Base-by-base conservation (phyloP, 2,888 invertebrate species). In the Erynnis tages region DNA sequence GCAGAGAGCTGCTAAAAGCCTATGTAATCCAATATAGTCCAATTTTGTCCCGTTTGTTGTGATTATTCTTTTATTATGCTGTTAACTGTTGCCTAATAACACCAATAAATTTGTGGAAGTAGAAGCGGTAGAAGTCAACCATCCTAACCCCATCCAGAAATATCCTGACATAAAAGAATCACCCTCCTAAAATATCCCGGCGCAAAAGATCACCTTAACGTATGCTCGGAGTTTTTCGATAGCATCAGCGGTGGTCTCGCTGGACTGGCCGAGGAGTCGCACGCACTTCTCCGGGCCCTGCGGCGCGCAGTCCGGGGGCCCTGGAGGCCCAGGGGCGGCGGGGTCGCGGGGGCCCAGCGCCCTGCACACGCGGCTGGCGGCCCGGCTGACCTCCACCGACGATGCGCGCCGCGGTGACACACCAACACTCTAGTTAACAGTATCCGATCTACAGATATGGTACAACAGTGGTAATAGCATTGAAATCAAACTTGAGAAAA, bases 401-500 rank as follows among this genome's bases (percentile, higher is more conserved):
- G 70, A 61, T 37, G 56, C 46, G 58, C 19, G 50, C 47, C 48
- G 46, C 37, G 56, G 53, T 43, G 53, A 53, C 27, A 62, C 58
- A 69, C 70, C 71, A 65, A 65, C 83, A 83, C 86, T 87, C 85
- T 87, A 85, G 82, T 73, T 58, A 68, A 72, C 69, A 84, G 78
- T 47, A 40, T 25, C 29, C 25, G 27, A 13, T 54, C 52, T 55
- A 53, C 41, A 45, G 45, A 35, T 21, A 17, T 19, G 10, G 19
- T 34, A n/a, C n/a, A n/a, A n/a, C n/a, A n/a, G n/a, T 34, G 34
- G 34, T 8, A 8, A 34, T 21, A 6, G 7, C 6, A 14, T 3
- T n/a, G 40, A 27, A 30, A 13, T 10, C 6, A 25, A n/a, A 53
- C 45, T n/a, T n/a, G n/a, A n/a, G n/a, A n/a, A n/a, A n/a, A n/a